Base-by-base conservation (phyloP, 2,113 vertebrate genomes). In the Prochilodus magdalenae region DNA sequence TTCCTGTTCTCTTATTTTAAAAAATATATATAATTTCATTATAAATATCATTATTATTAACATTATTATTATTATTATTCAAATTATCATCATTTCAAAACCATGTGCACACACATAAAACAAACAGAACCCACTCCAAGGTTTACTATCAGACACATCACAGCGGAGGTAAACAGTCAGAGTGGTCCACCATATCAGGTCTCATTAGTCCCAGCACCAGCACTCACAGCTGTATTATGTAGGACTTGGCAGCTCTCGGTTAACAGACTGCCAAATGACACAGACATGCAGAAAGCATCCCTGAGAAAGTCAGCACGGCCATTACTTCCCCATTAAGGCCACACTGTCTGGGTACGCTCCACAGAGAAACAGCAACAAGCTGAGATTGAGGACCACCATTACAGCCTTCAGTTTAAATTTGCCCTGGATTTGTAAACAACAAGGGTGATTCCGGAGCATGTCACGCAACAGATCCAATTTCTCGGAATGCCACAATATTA, bases 301-400 rank as follows among this genome's bases (percentile, higher is more conserved):
- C 66, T 44, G 33, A 70, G 40, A 70, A 70, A 40, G 33, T 40
- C 16, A 36, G 16, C 63, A 8, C 4, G 22, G 63, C 63, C 29
- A 69, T 40, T 69, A 40, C 26, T n/a, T 69, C 20, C n/a, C 33
- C 12, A 40, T 44, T n/a, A 40, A 70, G 11, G 36, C 29, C 33
- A 60, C 57, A 70, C 24, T 44, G 44, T 70, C 65, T 22, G 29
- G 22, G 4, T 7, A 11, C 16, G 27, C 20, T 67, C 27, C 33
- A 10, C 65, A 67, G n/a, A 67, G 65, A 36, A n/a, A 67, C 65
- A n/a, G 24, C 57, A 60, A 24, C 57, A 70, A n/a, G 33, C 66
- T 13, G 30, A 69, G 66, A 69, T 44, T 40, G 40, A 44, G 33
- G 14, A 40, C 66, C 3, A 24, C 14, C 40, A 60, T 60, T 60